These are phyloP conservation scores for Zosterops lateralis DNA, from an alignment of 2,113 vertebrate species.

Conservation along the genomic window DNA sequence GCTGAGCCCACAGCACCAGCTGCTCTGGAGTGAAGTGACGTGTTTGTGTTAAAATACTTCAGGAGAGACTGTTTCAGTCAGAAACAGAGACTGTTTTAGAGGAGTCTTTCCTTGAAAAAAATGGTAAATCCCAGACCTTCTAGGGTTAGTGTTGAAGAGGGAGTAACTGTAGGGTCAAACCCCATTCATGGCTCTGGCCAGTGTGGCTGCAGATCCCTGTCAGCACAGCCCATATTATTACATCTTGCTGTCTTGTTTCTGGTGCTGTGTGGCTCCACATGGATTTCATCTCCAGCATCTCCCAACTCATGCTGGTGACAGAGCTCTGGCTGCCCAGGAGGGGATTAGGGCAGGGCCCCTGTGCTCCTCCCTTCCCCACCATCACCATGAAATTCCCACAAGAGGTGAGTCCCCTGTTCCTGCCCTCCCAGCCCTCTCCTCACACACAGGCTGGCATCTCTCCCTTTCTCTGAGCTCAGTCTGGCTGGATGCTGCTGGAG, in stretches of 20 bases:
- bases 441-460: not conserved
- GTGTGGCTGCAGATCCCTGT: not conserved
- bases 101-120: not conserved
- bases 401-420: not conserved
- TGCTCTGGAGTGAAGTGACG: not conserved
- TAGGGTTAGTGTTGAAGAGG: not conserved
- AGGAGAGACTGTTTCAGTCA: not conserved
- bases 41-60: not conserved
- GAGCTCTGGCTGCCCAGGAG: not conserved
- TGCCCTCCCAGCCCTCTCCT: not conserved
- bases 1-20: not conserved
- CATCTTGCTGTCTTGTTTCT: not conserved
- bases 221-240: not conserved
- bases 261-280: not conserved
- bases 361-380: fast-evolving
- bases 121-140: not conserved
- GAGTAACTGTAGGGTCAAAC: not conserved
- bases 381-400: not conserved
- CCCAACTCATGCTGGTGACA: not conserved
- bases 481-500: not conserved
- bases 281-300: not conserved
- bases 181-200: not conserved
- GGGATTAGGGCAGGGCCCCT: not conserved
- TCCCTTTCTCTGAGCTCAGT: not conserved
- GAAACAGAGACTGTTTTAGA: not conserved